Evolutionary conservation across 2,888 invertebrate genomes (phyloP).

Genomic region (Cheilosia urbana): DNA sequence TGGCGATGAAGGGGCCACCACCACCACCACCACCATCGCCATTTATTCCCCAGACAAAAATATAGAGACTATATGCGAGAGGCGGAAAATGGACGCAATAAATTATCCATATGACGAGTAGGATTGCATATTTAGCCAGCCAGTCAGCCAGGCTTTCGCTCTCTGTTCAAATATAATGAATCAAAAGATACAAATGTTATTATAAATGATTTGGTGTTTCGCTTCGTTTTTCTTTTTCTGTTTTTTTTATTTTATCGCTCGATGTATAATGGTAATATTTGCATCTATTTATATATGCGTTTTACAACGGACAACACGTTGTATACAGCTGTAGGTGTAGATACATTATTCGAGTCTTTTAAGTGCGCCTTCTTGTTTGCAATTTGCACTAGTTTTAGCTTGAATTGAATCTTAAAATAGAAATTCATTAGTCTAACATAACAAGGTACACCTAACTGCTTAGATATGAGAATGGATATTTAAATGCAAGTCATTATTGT

Average conservation of each 20-base stretch:
- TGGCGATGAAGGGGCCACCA: constrained; percentile 6
- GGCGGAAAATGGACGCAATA: constrained; percentile 66
- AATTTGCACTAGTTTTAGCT: constrained; percentile 9
- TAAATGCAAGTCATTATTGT: too few relatives aligned
- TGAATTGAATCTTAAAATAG: constrained; percentile 56
- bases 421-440: constrained; percentile 26
- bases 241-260: not conserved
- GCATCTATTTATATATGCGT: constrained; percentile 56
- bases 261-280: constrained; percentile 54
- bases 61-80: constrained; percentile 12
- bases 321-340: constrained; percentile 54
- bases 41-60: constrained; percentile 7
- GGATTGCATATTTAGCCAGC: constrained; percentile 45
- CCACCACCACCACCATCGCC: not conserved
- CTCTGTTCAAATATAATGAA: constrained; percentile 56
- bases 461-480: constrained; percentile 26
- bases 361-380: constrained; percentile 56
- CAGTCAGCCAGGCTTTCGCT: not conserved
- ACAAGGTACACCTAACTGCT: not conserved
- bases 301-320: constrained; percentile 55
- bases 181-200: constrained; percentile 72
- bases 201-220: constrained; percentile 67
- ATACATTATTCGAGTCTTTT: constrained; percentile 46
- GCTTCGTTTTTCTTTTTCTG: constrained; percentile 11
- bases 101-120: constrained; percentile 72